Percentiles rank a stretch among this genome's conserved stretches.
Evolutionary conservation across 2,797 vertebrate species (phyloP).

Genomic region (Anguilla obscura): DNA sequence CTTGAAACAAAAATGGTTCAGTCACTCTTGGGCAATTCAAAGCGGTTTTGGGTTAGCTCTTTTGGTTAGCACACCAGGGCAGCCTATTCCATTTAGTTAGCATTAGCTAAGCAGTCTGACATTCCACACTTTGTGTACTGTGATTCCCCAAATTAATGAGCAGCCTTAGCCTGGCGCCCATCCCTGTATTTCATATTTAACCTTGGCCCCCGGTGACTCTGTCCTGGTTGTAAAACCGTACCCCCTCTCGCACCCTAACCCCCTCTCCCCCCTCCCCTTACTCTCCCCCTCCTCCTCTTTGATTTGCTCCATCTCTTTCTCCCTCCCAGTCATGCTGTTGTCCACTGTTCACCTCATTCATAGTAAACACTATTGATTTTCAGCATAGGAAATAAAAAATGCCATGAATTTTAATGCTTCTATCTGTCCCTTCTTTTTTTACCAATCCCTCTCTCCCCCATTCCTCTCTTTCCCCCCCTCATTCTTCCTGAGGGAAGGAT

Average conservation of each 20-base stretch:
- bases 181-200: conserved; percentile 65
- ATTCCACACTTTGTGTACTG: background rate
- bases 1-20: background rate
- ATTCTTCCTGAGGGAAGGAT: conserved; percentile 75
- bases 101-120: background rate
- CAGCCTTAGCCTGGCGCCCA: conserved; percentile 43
- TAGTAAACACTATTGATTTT: conserved; percentile 87
- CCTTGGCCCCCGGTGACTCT: conserved; percentile 77
- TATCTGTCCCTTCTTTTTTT: conserved; percentile 76
- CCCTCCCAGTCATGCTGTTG: conserved; percentile 68
- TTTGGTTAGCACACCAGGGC: background rate
- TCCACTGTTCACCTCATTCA: conserved; percentile 81
- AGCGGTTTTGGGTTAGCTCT: background rate
- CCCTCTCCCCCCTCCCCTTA: conserved; percentile 27
- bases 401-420: conserved; percentile 82
- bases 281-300: conserved; percentile 41
- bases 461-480: conserved; percentile 51
- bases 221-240: conserved; percentile 71
- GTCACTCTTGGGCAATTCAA: background rate
- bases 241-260: conserved; percentile 37
- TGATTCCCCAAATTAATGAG: background rate
- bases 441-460: conserved; percentile 60
- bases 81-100: conserved; percentile 1
- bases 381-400: conserved; percentile 76
- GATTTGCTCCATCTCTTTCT: conserved; percentile 22